Base-by-base conservation (phyloP, 2,797 vertebrate species). In the Vespertilio murinus region DNA sequence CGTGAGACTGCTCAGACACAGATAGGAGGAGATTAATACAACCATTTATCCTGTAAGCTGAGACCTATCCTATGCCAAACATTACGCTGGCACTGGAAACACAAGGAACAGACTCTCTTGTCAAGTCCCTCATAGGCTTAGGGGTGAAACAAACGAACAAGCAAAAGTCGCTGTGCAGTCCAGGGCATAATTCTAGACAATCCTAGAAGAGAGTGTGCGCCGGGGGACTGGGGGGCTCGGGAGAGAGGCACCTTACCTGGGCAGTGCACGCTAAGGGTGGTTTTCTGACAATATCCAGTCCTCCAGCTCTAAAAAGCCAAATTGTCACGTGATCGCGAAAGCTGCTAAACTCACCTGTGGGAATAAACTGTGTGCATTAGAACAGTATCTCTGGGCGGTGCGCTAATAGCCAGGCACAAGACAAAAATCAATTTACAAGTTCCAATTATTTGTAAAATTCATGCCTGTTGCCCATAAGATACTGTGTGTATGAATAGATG, bases 251-350 rank as follows among this genome's bases (percentile, higher is more conserved):
- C 6, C 77, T 87, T n/a, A 4, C 13, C 28, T 38, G 33, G 71
- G 40, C 40, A 67, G 2, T 42, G 38, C 17, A 22, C 20, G 4
- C 59, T 35, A 73, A 18, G 47, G n/a, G 86, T 42, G 30, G 8
- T 23, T 86, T 78, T 40, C 78, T 69, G 5, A 67, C 7, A 47
- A 25, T 14, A 78, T 12, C 5, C 40, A 83, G 25, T 30, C 64
- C 35, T 65, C 49, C n/a, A 42, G 30, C 47, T 69, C 42, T 83
- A 82, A 94, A 94, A 93, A 64, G 8, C 23, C 28, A 69, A 93
- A 35, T 79, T 25, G 22, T 86, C 40, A 78, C 5, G 2, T 71
- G 30, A 52, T 38, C 16, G n/a, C 73, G n/a, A 82, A 91, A 93
- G 10, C 23, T 56, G 28, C 59, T 6, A 14, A 28, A 45, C 14